Evolutionary conservation across 1,140 invertebrate species (phyloP), one percentile per base, ranked within the genome.

Genomic region (Solenopsis fugax): DNA sequence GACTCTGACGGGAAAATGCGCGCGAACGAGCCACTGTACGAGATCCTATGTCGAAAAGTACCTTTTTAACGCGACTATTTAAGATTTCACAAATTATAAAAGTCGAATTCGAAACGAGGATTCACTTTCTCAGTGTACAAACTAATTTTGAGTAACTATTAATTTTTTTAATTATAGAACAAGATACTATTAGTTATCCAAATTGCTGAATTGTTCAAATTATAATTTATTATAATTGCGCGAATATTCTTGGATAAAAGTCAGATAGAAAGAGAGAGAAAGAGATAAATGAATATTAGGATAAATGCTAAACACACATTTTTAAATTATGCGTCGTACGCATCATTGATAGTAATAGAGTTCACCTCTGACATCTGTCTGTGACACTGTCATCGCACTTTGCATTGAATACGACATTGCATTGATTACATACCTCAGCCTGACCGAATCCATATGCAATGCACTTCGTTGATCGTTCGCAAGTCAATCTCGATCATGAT

Each of bases 391-490:
- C 45, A 34, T 5, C 60, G 29, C 10, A 67, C 60, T 80, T 80
- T 80, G 60, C 76, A 80, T 80, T 80, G 76, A 80, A 80, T 80
- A 50, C 18, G n/a, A 12, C 29, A 29, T 2, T 29, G 29, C 29
- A 29, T 29, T 29, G 29, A 77, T 64, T 77, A 60, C 24, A 7
- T 62, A 37, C 18, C 12, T 65, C 13, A 80, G 12, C 2, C 6
- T 67, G 7, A 1, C 34, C 7, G 45, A 80, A 80, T 80, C 18
- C 60, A 80, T 80, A 80, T 80, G 45, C 41, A 78, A 78, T n/a
- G 45, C 18, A 29, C 37, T 77, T 7, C 2, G 41, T 65, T 37
- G 29, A 65, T 64, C 24, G 41, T 64, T 34, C 34, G 0, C 5
- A 24, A 41, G 76, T 78, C 45, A 80, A 37, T 67, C 60, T 67